Evolutionary conservation across 2,113 vertebrate genomes (phyloP).

Genomic region (Gasterosteus aculeatus): DNA sequence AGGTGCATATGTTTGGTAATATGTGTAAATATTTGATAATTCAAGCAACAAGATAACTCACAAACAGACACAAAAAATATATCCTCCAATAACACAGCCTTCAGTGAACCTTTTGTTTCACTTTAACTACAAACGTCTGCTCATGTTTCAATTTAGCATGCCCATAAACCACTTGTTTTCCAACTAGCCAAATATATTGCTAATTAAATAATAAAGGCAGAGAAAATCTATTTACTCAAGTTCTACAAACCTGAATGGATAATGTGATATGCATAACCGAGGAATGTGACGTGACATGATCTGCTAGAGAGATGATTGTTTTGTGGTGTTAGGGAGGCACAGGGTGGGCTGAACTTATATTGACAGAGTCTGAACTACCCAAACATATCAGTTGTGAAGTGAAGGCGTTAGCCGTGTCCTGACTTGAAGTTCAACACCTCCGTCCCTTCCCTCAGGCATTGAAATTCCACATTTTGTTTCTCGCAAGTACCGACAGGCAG

Average conservation of each 20-base stretch:
- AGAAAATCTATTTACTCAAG: no score
- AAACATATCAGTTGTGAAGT: conserved; percentile 49
- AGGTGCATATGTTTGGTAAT: no score
- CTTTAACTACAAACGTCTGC: conserved; percentile 7
- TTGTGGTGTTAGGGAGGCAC: neutral
- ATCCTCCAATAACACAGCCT: conserved; percentile 21
- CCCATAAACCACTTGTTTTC: no score
- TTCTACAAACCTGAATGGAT: neutral
- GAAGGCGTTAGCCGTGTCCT: conserved; percentile 32
- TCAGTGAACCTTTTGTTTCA: conserved; percentile 9
- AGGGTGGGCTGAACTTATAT: conserved; percentile 16
- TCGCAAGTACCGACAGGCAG: conserved; percentile 51
- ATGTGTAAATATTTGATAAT: no score
- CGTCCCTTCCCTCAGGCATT: neutral
- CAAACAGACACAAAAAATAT: no score
- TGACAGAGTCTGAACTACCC: conserved; percentile 36
- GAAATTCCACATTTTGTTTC: conserved; percentile 35
- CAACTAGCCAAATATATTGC: no score
- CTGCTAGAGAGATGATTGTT: neutral
- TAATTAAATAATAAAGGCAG: no score
- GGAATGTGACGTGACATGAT: neutral
- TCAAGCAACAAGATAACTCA: no score
- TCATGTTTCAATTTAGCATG: neutral
- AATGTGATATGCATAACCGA: neutral
- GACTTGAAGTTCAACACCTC: conserved; percentile 45